These are phyloP conservation scores for Paracanthobrama guichenoti DNA, from an alignment of 2,113 vertebrate species.

Conservation along the genomic window DNA sequence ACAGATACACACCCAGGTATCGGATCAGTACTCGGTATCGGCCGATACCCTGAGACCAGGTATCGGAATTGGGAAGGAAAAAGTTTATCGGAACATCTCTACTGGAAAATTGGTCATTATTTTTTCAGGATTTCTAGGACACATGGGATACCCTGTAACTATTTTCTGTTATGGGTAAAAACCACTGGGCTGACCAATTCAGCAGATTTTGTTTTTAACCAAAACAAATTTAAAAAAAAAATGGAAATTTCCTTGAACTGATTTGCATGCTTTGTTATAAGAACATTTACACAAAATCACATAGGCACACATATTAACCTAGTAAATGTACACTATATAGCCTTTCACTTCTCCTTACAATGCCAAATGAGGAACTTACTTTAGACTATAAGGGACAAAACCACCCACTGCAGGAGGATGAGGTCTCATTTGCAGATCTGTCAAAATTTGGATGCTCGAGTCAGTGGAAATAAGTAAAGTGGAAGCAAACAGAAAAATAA, in stretches of 20 bases:
- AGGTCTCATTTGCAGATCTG: slow-evolving; percentile 30
- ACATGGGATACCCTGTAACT: no score
- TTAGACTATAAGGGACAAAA: slow-evolving; percentile 5
- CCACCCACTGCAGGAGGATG: neutral
- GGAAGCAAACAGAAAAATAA: neutral
- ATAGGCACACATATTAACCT: neutral
- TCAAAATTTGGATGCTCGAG: neutral
- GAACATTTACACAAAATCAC: neutral
- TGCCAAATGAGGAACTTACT: neutral
- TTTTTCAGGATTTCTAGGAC: no score
- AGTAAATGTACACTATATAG: neutral
- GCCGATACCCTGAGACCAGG: no score
- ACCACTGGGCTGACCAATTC: no score
- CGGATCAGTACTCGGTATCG: no score
- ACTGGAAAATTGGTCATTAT: no score
- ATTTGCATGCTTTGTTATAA: neutral
- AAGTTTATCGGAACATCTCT: no score
- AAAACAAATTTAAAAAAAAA: no score
- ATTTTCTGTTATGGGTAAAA: no score
- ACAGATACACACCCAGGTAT: no score
- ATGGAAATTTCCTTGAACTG: neutral
- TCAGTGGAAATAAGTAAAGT: slow-evolving; percentile 25
- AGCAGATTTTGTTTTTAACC: no score
- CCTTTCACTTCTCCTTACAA: slow-evolving; percentile 14
- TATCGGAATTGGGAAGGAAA: no score